Conservation (phyloP, 2,113 vertebrate genomes). For the Leptodactylus fuscus region DNA sequence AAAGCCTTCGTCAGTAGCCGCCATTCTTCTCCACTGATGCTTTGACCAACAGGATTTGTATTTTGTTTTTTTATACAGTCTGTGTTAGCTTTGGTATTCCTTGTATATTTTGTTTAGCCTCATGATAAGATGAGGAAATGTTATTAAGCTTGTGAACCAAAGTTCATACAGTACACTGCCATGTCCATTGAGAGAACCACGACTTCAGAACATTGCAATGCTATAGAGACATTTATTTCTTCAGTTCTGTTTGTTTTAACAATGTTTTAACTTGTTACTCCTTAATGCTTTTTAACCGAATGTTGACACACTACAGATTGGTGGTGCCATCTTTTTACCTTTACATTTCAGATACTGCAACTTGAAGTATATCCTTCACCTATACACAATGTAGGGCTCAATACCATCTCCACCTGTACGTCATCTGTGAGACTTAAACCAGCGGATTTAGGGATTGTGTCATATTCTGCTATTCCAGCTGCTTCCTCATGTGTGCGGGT, state of each 20-base stretch:
- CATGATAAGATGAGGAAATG: neutral
- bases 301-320: constrained; percentile 38
- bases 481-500: neutral
- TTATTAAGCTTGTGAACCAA: constrained; percentile 26
- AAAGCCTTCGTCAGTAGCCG: neutral
- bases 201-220: neutral
- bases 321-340: neutral
- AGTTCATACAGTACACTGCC: constrained; percentile 20
- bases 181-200: neutral
- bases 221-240: constrained; percentile 13
- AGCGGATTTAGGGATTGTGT: neutral
- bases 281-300: neutral
- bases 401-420: neutral
- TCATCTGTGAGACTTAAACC: neutral
- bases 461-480: neutral
- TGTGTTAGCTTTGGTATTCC: neutral
- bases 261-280: neutral
- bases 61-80: constrained; percentile 13
- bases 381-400: neutral
- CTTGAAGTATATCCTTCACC: neutral
- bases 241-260: constrained; percentile 17
- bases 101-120: constrained; percentile 5
- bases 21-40: neutral
- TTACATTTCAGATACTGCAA: neutral
- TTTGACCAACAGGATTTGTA: constrained; percentile 24